Evolutionary conservation across 1,140 invertebrate species (phyloP).

Genomic region (Bombus confusus): DNA sequence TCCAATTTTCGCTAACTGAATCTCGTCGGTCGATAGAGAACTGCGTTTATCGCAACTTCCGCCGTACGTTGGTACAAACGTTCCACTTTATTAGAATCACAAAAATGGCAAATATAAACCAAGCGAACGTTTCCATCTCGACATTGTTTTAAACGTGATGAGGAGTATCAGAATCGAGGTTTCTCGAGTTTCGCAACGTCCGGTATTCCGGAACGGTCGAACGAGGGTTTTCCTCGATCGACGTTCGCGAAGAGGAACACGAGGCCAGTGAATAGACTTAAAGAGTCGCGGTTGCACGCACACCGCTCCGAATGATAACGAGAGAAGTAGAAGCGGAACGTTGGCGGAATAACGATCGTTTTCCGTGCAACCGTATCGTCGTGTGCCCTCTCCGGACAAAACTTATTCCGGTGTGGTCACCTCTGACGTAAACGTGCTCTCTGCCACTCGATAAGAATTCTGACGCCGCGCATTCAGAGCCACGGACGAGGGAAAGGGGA

Average conservation of each 20-base stretch:
- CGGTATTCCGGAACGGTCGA: slow-evolving; percentile 24
- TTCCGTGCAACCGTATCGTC: slow-evolving; percentile 2
- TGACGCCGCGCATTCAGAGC: slow-evolving; percentile 74
- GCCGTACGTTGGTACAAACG: not conserved
- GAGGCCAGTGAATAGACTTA: slow-evolving; percentile 66
- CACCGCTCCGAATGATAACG: slow-evolving; percentile 39
- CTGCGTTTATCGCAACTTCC: not conserved
- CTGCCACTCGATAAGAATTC: slow-evolving; percentile 76
- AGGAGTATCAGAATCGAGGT: slow-evolving; percentile 33
- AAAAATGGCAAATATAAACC: not conserved
- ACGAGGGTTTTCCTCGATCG: slow-evolving; percentile 27
- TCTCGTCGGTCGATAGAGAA: slow-evolving; percentile 20
- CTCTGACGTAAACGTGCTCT: slow-evolving; percentile 74
- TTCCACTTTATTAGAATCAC: not conserved
- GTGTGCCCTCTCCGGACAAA: slow-evolving; percentile 50
- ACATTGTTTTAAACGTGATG: slow-evolving; percentile 4
- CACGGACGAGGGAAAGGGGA: slow-evolving; percentile 52
- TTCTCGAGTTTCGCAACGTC: slow-evolving; percentile 46
- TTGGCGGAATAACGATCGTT: not conserved
- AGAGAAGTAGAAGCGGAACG: slow-evolving; percentile 28
- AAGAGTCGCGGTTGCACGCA: slow-evolving; percentile 60
- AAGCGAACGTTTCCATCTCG: not conserved
- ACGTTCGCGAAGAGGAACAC: slow-evolving; percentile 37
- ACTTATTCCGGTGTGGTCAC: slow-evolving; percentile 59
- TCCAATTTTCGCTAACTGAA: slow-evolving; percentile 3